phyloP scores from a whole-genome alignment of 2,888 invertebrate genomes.

The Nebria salina region DNA sequence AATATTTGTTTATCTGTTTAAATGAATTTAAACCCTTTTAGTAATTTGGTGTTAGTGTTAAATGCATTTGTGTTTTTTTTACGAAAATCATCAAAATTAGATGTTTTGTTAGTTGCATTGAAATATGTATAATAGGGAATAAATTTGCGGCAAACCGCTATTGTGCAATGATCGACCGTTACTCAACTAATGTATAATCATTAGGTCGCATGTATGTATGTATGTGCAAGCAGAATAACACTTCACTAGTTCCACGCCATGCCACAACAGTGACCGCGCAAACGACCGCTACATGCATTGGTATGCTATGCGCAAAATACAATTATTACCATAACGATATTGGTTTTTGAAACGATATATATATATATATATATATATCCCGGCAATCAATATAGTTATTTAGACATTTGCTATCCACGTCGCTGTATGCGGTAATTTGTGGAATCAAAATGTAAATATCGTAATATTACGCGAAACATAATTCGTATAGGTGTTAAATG shows the following conservation, averaged over 20 bases:
- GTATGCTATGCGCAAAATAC: neutral
- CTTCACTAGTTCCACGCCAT: slow-evolving; percentile 33
- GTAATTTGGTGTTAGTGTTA: no score
- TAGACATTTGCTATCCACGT: neutral
- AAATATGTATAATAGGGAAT: neutral
- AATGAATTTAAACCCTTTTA: no score
- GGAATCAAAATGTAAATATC: no score
- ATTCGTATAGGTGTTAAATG: no score
- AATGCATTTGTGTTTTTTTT: no score
- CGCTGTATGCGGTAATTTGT: neutral
- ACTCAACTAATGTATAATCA: slow-evolving; percentile 54
- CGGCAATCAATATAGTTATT: neutral
- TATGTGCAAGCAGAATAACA: slow-evolving; percentile 52
- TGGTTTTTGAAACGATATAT: neutral
- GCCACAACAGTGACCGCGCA: neutral
- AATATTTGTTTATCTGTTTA: no score
- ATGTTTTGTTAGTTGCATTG: no score
- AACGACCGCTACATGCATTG: neutral
- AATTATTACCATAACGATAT: neutral
- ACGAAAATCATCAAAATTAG: no score
- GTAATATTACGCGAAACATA: no score
- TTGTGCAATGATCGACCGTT: slow-evolving; percentile 47
- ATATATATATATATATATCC: no score
- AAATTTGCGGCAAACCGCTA: slow-evolving; percentile 44
- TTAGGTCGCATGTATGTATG: slow-evolving; percentile 51